Evolutionary conservation across 2,113 vertebrate genomes (phyloP), one percentile per base, ranked within the genome.

Genomic region (Salvelinus namaycush): DNA sequence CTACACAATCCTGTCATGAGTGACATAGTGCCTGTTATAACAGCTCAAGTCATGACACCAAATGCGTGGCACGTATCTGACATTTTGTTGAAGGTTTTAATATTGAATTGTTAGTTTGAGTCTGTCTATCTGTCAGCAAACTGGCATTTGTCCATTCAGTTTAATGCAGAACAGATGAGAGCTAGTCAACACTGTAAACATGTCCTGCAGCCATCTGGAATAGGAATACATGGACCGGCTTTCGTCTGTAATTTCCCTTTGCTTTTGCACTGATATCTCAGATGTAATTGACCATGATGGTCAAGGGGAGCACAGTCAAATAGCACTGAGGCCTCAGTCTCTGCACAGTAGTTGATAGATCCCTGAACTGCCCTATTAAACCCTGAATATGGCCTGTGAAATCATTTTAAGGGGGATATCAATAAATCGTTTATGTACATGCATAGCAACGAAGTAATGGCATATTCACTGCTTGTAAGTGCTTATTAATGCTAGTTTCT

Each of bases 81-180:
- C 26, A 51, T 44, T 44, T 22, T 71, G n/a, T 51, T 51, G 22
- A 16, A 34, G 34, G 34, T 54, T 54, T 54, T 18, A 54, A 14
- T 18, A 54, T 54, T 54, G 51, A 54, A 14, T 54, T 54, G 34
- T 54, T 20, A 20, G 13, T 57, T 57, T 20, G 18, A 57, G 54
- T 73, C 76, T 69, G 64, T 13, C 31, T 4, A 27, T 75, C 22
- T 69, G 51, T 69, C 72, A 72, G 18, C 66, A 60, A 18, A 31
- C 76, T 78, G 75, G 65, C 49, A 70, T 29, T 83, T 76, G 67
- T 80, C 74, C 66, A 13, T 27, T 31, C 3, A 22, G 49, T 57
- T 31, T 81, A 87, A 87, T 79, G 59, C 59, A 80, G 57, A 78
- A 79, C 81, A 87, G 83, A 83, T 83, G 79, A 70, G 57, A 78